Percentiles rank a stretch among this genome's conserved stretches.
These are phyloP conservation scores for Drosophila repletoides DNA, from an alignment of 1,140 invertebrate genomes.

Conservation along the genomic window DNA sequence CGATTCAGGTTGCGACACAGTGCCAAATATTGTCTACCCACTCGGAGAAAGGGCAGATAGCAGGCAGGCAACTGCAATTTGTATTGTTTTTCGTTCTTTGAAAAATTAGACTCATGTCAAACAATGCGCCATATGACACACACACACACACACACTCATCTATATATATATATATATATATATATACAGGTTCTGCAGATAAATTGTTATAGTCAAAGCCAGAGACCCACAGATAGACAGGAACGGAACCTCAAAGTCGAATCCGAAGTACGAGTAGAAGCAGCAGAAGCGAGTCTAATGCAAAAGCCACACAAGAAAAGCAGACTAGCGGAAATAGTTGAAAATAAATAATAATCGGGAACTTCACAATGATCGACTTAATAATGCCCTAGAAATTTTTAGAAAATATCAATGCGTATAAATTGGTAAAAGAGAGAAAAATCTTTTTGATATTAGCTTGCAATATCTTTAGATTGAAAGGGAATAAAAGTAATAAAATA, in stretches of 20 bases:
- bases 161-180: background rate
- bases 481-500: no score
- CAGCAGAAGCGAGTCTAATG: slow-evolving; percentile 59
- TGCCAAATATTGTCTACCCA: slow-evolving; percentile 50
- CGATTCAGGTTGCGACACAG: slow-evolving; percentile 66
- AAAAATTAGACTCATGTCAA: slow-evolving; percentile 72
- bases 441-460: background rate
- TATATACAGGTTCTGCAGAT: background rate
- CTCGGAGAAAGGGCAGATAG: background rate
- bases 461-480: background rate
- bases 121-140: slow-evolving; percentile 70
- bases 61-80: slow-evolving; percentile 32
- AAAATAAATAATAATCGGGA: slow-evolving; percentile 44
- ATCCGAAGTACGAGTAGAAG: background rate
- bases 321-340: slow-evolving; percentile 49
- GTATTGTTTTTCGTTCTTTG: slow-evolving; percentile 45
- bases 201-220: slow-evolving; percentile 28
- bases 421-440: background rate
- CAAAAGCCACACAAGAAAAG: slow-evolving; percentile 45
- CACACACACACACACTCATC: background rate
- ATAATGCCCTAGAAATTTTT: background rate
- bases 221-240: slow-evolving; percentile 21
- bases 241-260: slow-evolving; percentile 25
- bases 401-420: background rate
- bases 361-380: background rate